Percentiles rank a stretch among this genome's conserved stretches.
phyloP scores from a whole-genome alignment of 2,113 vertebrate species.

The Odocoileus hemionus region DNA sequence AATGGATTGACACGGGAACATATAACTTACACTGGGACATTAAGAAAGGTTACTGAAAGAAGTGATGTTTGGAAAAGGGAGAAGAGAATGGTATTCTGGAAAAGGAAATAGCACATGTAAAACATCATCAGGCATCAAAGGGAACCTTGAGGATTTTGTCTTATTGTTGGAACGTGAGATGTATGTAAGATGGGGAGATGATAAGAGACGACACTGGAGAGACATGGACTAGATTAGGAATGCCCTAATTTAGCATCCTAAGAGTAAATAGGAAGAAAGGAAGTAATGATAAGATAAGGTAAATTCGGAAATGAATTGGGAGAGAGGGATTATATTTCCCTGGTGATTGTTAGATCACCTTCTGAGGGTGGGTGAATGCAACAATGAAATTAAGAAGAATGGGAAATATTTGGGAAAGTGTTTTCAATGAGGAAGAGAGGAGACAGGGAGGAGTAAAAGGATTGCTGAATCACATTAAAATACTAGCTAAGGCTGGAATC shows the following conservation, averaged over 20 bases:
- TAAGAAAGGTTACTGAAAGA: slow-evolving; percentile 9
- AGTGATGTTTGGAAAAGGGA: neutral
- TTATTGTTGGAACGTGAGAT: neutral
- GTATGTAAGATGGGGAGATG: neutral
- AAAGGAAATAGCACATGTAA: neutral
- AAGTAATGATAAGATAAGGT: neutral
- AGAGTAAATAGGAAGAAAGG: neutral
- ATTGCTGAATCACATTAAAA: neutral
- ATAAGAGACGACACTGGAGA: neutral
- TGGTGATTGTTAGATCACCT: neutral
- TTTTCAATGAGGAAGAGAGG: neutral
- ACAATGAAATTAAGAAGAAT: neutral
- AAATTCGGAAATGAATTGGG: neutral
- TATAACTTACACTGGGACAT: neutral
- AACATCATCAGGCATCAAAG: neutral
- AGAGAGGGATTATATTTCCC: neutral
- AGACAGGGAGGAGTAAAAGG: neutral
- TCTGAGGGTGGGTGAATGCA: neutral
- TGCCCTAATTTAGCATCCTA: neutral
- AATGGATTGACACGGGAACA: neutral
- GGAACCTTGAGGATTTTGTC: neutral
- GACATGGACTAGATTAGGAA: neutral
- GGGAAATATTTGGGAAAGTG: neutral
- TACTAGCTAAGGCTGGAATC: neutral
- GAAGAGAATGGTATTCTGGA: neutral